Evolutionary conservation across 2,888 invertebrate species (phyloP), one percentile per base, ranked within the genome.

Genomic region (Chrysotoxum bicinctum): DNA sequence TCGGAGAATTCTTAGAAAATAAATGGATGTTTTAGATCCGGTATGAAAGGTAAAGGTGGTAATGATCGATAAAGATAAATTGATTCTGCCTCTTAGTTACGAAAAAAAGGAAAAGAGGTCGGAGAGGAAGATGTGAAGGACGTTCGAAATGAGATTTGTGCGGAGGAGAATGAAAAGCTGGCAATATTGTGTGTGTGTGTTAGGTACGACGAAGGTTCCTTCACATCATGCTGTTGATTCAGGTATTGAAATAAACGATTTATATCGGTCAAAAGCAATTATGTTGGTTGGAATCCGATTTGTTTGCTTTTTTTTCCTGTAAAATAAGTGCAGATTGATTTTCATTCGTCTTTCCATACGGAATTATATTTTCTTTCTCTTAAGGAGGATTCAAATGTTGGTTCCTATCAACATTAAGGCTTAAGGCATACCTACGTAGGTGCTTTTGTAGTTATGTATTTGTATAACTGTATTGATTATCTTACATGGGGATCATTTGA

Each of bases 51-150:
- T 32, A 69, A 64, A 69, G 50, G 77, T 32, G 70, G 80, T 84
- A 84, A 84, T 80, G 84, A 80, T 84, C 84, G 75, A 84, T 84
- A 84, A 80, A 80, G 79, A 84, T 84, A 84, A 84, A 84, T 84
- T 79, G 83, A 79, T 79, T 84, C 79, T 54, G 56, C 72, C 50
- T 68, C 19, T 10, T 66, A 60, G 70, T 81, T 76, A 58, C 26
- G 52, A 40, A 72, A 37, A 56, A 60, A 54, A 40, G 48, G 30
- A 32, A 64, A 45, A 21, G 21, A n/a, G 56, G 48, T 48, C 12
- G 1, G 4, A 19, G 30, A 30, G 45, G 43, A 64, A 45, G 64
- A 45, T 62, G 45, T 16, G 64, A 66, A 66, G 48, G 64, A 66
- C 64, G 48, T 48, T 66, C 23, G 12, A 6, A 43, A 12, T 43